Conservation (phyloP, 1,140 invertebrate species). For the Trypoxylus dichotomus region DNA sequence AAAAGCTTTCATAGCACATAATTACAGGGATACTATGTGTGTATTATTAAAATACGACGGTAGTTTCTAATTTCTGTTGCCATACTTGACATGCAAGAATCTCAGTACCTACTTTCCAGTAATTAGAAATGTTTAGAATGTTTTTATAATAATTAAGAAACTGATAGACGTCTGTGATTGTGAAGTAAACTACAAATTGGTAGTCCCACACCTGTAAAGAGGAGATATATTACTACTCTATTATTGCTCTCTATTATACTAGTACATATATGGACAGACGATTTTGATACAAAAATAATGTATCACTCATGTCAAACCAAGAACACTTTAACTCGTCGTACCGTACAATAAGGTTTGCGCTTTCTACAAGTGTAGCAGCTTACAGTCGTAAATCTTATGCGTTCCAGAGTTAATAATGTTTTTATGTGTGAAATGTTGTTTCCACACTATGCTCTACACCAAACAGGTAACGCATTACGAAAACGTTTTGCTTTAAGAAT, state of each 20-base stretch:
- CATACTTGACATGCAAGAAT: too few species aligned
- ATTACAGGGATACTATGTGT: too few species aligned
- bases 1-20: too few species aligned
- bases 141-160: too few species aligned
- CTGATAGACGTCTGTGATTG: too few species aligned
- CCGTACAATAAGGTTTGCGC: background rate
- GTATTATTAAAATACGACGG: too few species aligned
- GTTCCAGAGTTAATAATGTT: slow-evolving; percentile 11
- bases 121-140: too few species aligned
- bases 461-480: background rate
- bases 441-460: background rate
- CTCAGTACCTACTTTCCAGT: too few species aligned
- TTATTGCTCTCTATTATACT: background rate
- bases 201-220: too few species aligned
- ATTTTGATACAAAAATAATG: background rate
- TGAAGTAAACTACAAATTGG: too few species aligned
- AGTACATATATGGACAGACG: background rate
- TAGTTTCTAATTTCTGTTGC: too few species aligned
- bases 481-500: background rate
- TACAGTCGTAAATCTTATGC: background rate
- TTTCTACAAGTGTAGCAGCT: slow-evolving; percentile 3
- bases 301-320: background rate
- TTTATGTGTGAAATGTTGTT: slow-evolving; percentile 15
- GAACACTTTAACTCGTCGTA: background rate
- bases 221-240: too few species aligned